These are phyloP conservation scores for Urocitellus parryii DNA, from an alignment of 2,113 vertebrate genomes.

Conservation along the genomic window DNA sequence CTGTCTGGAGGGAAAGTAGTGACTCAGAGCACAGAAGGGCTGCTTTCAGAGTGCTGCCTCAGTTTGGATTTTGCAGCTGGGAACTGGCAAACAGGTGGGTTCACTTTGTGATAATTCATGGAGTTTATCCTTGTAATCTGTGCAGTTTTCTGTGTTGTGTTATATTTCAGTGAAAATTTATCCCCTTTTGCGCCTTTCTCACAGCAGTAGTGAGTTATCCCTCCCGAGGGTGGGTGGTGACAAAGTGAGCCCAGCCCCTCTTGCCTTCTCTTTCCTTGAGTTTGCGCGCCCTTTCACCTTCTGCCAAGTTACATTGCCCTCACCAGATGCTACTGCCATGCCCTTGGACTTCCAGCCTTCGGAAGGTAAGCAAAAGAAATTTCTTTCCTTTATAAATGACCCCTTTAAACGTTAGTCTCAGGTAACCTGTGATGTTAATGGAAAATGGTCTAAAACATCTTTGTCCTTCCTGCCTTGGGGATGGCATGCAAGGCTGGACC, in stretches of 20 bases:
- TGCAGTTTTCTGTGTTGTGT: not conserved
- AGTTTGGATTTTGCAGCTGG: not conserved
- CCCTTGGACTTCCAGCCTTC: not conserved
- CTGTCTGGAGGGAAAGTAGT: not conserved
- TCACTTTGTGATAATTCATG: not conserved
- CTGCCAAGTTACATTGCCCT: fast-evolving
- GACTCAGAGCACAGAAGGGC: not conserved
- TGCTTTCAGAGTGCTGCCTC: not conserved
- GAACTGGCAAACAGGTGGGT: not conserved
- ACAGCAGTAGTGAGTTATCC: not conserved
- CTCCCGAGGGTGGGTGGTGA: too few relatives aligned
- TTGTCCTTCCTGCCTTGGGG: not conserved
- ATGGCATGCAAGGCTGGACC: not conserved
- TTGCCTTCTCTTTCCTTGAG: too few relatives aligned
- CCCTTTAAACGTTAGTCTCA: not conserved
- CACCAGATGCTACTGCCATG: fast-evolving
- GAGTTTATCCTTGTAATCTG: not conserved
- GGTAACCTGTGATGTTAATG: not conserved
- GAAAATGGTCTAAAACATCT: not conserved
- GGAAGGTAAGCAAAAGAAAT: not conserved
- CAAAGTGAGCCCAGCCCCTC: not conserved
- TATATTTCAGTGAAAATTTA: not conserved
- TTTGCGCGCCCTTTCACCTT: too few relatives aligned
- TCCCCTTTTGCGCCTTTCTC: not conserved
- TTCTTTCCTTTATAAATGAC: not conserved